Evolutionary conservation across 64 coral and sea anemone genomes (phyloP), one percentile per base, ranked within the genome.

Genomic region (Stichodactyla mertensii): DNA sequence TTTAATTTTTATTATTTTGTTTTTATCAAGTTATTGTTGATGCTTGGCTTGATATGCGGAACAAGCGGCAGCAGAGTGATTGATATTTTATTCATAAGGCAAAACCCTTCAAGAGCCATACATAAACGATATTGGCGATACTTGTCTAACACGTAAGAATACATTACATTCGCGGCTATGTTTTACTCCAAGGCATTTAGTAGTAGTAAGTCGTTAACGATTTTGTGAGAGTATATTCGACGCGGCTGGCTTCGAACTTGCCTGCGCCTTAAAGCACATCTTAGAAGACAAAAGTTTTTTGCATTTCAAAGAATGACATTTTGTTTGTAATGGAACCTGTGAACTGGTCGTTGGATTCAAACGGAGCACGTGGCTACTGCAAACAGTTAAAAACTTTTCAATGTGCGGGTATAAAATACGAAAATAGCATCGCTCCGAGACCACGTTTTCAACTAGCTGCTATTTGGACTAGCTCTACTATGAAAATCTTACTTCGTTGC

Each of bases 321-420:
- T 74, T 74, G 24, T 74, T 74, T 74, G 7, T 74, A 74, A 23
- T 74, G 11, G 24, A 23, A 74, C 69, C 69, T 74, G 69, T 12
- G 27, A 74, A 74, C 69, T 31, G 69, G 69, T 74, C 23, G 7
- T 74, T 58, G 69, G 16, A 74, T 74, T 74, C 22, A 74, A 31
- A 10, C 24, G 0, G 10, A 74, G 7, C 69, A 74, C 69, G 69
- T 74, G 69, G 69, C 69, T 74, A 74, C 10, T 31, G 69, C 26
- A 74, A 74, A 74, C 24, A 74, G 69, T 74, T 74, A 74, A 70
- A 74, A 74, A 74, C 69, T 74, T 74, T 26, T 74, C 24, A 74
- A 24, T 71, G 66, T 71, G 66, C 66, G 20, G n/a, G 24, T 74
- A 74, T 13, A 74, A 31, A 74, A 20, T 74, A 74, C 24, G 10